Evolutionary conservation across 2,113 vertebrate species (phyloP).

Genomic region (Takifugu flavidus): DNA sequence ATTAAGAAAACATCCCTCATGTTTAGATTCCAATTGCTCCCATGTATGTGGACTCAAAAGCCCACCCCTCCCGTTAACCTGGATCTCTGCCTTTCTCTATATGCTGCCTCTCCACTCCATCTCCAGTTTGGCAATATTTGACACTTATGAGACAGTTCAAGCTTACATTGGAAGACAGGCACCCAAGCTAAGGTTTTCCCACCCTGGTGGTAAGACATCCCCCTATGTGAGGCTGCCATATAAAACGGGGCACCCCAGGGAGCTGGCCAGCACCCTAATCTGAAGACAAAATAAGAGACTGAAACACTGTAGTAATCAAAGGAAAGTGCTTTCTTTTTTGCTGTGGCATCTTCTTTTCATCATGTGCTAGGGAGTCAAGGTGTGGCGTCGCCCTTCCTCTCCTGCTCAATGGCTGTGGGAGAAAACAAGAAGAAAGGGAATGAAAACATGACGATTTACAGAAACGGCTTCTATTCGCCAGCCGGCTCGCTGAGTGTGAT

Average conservation of each 20-base stretch:
- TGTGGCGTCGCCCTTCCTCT: conserved; percentile 78
- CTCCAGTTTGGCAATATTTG: conserved; percentile 64
- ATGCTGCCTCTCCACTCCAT: conserved; percentile 46
- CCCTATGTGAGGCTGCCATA: conserved; percentile 46
- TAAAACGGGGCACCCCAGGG: conserved; percentile 47
- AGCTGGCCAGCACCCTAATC: conserved; percentile 47
- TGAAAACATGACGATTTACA: too few species aligned
- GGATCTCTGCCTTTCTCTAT: conserved; percentile 52
- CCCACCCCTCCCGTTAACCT: conserved; percentile 24
- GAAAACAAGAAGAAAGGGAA: conserved; percentile 42
- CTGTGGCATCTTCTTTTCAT: conserved; percentile 62
- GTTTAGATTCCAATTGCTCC: conserved; percentile 47
- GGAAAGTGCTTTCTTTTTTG: conserved; percentile 67
- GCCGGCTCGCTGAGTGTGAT: conserved; percentile 29
- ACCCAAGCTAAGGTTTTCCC: conserved; percentile 46
- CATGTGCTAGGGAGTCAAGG: conserved; percentile 67
- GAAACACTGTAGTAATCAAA: conserved; percentile 68
- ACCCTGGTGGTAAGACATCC: conserved; percentile 34
- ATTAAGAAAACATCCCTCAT: conserved; percentile 67
- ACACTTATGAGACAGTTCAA: conserved; percentile 21
- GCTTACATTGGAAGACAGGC: conserved; percentile 57
- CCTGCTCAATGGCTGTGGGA: conserved; percentile 74
- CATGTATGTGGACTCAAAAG: conserved; percentile 12
- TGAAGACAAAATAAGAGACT: conserved; percentile 60
- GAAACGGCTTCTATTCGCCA: too few species aligned